These are phyloP conservation scores for Typhlomys cinereus DNA, from an alignment of 2,113 vertebrate species.

Conservation along the genomic window DNA sequence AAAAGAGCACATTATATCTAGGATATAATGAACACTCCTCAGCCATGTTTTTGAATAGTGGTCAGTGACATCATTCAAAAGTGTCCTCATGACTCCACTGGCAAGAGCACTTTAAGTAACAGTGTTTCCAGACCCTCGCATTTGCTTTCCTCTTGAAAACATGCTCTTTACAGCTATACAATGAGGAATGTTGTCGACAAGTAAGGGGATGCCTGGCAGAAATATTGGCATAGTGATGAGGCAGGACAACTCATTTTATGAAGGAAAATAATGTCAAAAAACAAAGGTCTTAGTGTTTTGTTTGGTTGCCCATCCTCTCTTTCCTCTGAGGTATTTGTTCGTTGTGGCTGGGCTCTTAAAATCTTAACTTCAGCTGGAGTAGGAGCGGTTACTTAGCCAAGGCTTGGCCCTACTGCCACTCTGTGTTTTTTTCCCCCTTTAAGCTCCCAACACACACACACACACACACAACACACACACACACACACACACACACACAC, in stretches of 20 bases:
- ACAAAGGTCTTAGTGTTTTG: not conserved
- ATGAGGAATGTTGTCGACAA: constrained; percentile 49
- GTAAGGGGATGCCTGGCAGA: constrained; percentile 64
- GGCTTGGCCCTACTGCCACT: rapidly evolving
- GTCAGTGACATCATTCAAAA: constrained; percentile 54
- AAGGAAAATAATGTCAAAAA: not conserved
- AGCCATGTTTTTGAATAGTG: constrained; percentile 70
- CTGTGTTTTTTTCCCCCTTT: too few relatives aligned
- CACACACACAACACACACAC: not conserved
- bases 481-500: not conserved
- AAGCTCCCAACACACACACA: not conserved
- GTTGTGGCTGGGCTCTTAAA: not conserved
- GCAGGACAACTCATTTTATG: not conserved
- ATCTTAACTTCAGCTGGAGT: not conserved
- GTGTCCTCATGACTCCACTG: constrained; percentile 51
- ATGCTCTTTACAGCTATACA: constrained; percentile 47
- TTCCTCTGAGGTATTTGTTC: not conserved
- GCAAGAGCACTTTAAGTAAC: constrained; percentile 53
- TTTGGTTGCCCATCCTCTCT: not conserved
- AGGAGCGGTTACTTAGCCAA: not conserved
- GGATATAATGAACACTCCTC: constrained; percentile 60
- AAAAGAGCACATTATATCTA: constrained; percentile 72
- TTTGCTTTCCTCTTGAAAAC: constrained; percentile 59
- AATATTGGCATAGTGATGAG: not conserved
- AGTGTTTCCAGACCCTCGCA: constrained; percentile 65